phyloP scores from a whole-genome alignment of 1,140 invertebrate genomes.

The Galleria mellonella region DNA sequence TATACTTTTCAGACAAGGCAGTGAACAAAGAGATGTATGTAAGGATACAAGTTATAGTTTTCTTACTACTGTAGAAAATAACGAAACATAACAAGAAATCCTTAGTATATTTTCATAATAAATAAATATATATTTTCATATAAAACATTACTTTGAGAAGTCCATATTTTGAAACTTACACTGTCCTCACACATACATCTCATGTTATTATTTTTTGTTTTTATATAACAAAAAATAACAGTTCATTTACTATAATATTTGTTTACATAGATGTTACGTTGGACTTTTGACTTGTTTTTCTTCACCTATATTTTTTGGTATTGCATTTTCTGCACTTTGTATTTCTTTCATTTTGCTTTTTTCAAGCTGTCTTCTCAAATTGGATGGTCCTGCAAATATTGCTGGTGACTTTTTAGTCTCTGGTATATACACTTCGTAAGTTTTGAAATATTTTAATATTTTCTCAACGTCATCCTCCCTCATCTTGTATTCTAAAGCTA shows the following conservation, averaged over 20 bases:
- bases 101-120: no score
- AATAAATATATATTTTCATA: no score
- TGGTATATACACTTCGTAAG: conserved; percentile 57
- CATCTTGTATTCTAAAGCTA: conserved; percentile 81
- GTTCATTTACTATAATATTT: conserved; percentile 1
- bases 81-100: no score
- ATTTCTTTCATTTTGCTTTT: conserved; percentile 26
- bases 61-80: no score
- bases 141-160: no score
- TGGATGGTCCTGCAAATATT: conserved; percentile 49
- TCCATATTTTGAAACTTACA: no score
- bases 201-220: no score
- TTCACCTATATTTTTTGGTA: conserved; percentile 5
- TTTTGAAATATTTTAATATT: conserved; percentile 60
- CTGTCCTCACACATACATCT: no score
- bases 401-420: conserved; percentile 42
- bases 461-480: conserved; percentile 73
- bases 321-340: conserved; percentile 14
- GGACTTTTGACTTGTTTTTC: conserved; percentile 11
- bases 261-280: background rate
- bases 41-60: no score
- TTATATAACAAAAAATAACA: background rate
- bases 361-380: conserved; percentile 32
- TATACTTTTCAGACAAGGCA: no score
- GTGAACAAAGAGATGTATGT: no score